phyloP scores from a whole-genome alignment of 2,888 invertebrate species.

The Ganaspis brasiliensis region DNA sequence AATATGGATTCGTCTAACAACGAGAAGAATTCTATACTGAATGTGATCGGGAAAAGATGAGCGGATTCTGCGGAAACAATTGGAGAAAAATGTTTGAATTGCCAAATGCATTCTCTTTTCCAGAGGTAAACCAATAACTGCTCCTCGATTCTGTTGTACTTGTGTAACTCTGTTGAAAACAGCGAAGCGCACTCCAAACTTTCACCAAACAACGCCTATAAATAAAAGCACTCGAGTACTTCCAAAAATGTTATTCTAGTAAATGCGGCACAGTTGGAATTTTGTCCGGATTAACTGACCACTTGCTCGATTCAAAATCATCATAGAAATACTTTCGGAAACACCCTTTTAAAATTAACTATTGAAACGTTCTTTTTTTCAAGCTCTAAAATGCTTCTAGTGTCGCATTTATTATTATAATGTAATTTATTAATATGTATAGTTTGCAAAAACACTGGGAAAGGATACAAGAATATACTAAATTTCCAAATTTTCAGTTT shows the following conservation, averaged over 20 bases:
- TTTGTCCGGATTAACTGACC: slow-evolving; percentile 18
- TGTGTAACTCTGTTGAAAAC: slow-evolving; percentile 37
- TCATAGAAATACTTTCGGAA: too few species aligned
- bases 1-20: slow-evolving; percentile 36
- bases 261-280: not conserved
- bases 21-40: slow-evolving; percentile 28
- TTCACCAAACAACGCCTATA: slow-evolving; percentile 36
- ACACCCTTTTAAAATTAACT: not conserved
- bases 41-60: slow-evolving; percentile 36
- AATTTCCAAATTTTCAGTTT: too few species aligned
- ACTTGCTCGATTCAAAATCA: not conserved
- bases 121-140: slow-evolving; percentile 36
- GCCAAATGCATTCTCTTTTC: slow-evolving; percentile 32
- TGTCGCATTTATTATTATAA: not conserved
- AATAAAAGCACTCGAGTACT: slow-evolving; percentile 33
- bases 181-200: slow-evolving; percentile 41
- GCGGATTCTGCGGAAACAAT: slow-evolving; percentile 10
- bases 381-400: not conserved
- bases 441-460: not conserved
- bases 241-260: slow-evolving; percentile 36
- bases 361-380: not conserved
- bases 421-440: not conserved
- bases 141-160: slow-evolving; percentile 27
- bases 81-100: slow-evolving; percentile 31
- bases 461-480: not conserved